Conservation (phyloP, 2,888 invertebrate species). For the Hylaea fasciaria region DNA sequence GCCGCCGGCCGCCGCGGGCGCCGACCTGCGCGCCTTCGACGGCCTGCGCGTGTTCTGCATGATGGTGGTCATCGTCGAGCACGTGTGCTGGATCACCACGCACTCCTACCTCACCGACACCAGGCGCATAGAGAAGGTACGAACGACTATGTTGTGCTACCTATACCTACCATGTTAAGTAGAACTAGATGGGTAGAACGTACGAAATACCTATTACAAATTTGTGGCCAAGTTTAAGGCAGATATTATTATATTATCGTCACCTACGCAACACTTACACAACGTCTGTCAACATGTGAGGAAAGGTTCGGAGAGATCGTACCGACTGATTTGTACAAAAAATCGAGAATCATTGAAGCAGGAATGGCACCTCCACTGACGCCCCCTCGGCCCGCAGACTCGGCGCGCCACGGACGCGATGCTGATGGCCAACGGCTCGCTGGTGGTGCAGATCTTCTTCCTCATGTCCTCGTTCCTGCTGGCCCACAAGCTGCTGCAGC, state of each 20-base stretch:
- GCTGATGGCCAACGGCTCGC: constrained; percentile 75
- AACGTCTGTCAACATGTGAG: too few relatives aligned
- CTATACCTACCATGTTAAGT: too few relatives aligned
- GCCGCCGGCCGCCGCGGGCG: constrained; percentile 49
- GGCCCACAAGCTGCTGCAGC: constrained; percentile 72
- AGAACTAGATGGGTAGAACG: too few relatives aligned
- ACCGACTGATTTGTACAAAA: too few relatives aligned
- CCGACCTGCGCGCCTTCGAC: constrained; percentile 70
- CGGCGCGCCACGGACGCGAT: constrained; percentile 66
- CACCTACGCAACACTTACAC: too few relatives aligned
- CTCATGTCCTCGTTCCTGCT: constrained; percentile 77
- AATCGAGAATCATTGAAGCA: too few relatives aligned
- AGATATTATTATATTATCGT: too few relatives aligned
- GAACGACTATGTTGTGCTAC: neutral
- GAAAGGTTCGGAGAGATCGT: too few relatives aligned
- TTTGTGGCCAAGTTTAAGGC: too few relatives aligned
- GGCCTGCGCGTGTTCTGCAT: constrained; percentile 75
- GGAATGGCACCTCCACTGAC: neutral
- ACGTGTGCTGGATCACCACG: constrained; percentile 76
- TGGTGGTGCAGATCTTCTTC: constrained; percentile 80
- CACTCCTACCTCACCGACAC: constrained; percentile 68
- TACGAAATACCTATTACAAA: too few relatives aligned
- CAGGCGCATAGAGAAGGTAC: constrained; percentile 65
- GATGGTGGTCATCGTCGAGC: constrained; percentile 77
- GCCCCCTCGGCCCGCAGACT: constrained; percentile 50